Evolutionary conservation across 2,113 vertebrate genomes (phyloP), one percentile per base, ranked within the genome.

Genomic region (Petaurus breviceps): DNA sequence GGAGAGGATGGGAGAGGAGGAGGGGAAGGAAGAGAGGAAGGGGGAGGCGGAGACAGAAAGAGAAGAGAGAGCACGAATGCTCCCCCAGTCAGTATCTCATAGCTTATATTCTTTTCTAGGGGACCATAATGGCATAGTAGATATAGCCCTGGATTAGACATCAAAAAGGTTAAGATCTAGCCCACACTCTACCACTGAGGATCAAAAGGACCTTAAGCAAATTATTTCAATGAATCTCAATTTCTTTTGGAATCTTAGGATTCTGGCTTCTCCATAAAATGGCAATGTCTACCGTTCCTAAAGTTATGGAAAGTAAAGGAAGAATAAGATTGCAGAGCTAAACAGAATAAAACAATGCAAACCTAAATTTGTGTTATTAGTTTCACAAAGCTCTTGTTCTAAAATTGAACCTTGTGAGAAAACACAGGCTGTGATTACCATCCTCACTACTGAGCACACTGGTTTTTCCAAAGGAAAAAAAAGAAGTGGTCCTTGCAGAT

Each of bases 201-300:
- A 31, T 90, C 93, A 52, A 47, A 31, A 95, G 28, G 46, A 11
- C 28, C 51, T 94, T 90, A 92, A 92, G 19, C 84, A 98, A 96
- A 28, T 4, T 95, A 46, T 47, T 94, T 94, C 90, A 95, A 91
- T 96, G 97, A 91, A 57, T 96, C 92, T 93, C 95, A 96, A 90
- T 93, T 93, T 95, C 97, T 46, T 23, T 84, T 43, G n/a, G 68
- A 84, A 43, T 43, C 37, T 84, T 43, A 84, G 1, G 19, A 4
- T 43, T 84, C 43, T 43, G n/a, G n/a, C 19, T 43, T 94, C 91
- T 91, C 93, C 95, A 95, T 68, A 92, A 94, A 95, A 92, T 92
- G 6, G 55, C 91, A 26, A 7, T 14, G 24, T 92, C 46, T 92
- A 89, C 91, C 22, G 43, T 90, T 57, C 49, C 92, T 43, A 47